A percentile compares a stretch with the other conserved stretches of the same genome.
Evolutionary conservation across 1,140 invertebrate species (phyloP).

Genomic region (Euura lappo): DNA sequence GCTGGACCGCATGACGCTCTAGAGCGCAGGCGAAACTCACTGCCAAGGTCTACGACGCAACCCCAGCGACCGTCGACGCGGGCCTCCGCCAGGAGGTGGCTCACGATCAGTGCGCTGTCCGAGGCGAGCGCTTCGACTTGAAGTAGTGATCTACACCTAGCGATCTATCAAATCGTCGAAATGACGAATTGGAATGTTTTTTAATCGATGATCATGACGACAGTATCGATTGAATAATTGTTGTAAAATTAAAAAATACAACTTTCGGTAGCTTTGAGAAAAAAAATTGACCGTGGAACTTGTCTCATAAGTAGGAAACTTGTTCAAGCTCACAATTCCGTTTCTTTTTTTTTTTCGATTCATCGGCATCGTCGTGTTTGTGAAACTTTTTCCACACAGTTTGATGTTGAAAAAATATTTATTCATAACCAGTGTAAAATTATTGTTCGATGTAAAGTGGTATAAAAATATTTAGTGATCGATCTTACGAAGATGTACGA

Average conservation of each 20-base stretch:
- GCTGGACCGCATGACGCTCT: not conserved
- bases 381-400: not conserved
- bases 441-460: no score
- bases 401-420: not conserved
- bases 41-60: conserved; percentile 4
- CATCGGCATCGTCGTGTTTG: not conserved
- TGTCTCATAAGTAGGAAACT: no score
- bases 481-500: not conserved
- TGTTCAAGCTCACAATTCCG: not conserved
- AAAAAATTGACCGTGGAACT: no score
- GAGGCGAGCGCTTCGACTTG: conserved; percentile 1
- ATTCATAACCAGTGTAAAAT: no score
- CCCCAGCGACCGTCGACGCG: conserved; percentile 2
- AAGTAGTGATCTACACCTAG: not conserved
- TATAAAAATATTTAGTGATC: not conserved
- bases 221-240: no score
- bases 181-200: no score
- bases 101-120: not conserved
- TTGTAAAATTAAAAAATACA: no score
- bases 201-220: no score
- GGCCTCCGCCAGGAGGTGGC: not conserved
- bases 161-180: not conserved
- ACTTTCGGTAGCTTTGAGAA: no score
- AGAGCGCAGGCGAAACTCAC: conserved; percentile 6
- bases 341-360: not conserved